Evolutionary conservation across 1,140 invertebrate genomes (phyloP), one percentile per base, ranked within the genome.

Genomic region (Diuraphis noxia): DNA sequence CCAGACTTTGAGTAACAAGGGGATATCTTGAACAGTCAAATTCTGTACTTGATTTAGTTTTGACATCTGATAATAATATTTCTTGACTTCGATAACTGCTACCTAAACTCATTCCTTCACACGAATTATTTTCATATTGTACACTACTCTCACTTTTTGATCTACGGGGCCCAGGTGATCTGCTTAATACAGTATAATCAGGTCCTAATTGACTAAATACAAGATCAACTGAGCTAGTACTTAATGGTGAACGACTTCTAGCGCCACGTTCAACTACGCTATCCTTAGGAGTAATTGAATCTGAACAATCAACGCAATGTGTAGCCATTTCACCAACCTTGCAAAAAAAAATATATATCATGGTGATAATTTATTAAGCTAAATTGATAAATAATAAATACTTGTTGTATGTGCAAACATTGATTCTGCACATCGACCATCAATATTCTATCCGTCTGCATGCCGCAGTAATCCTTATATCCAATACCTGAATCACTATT

Each of bases 401-500:
- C 92, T 84, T 94, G 93, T 93, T 94, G 93, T 88, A 94, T 93
- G 89, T 94, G 93, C 90, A 94, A 93, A 46, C 93, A 92, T 92
- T 94, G 93, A 92, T 94, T 94, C 77, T 96, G 96, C 93, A 97
- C 96, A 93, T 98, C 97, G 0, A 97, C 96, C 0, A 97, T 95
- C 82, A 97, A 94, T 92, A 98, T 98, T 87, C 96, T 94, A 94
- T 98, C 97, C 2, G 96, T 96, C 92, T 97, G 96, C 93, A 96
- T 96, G 72, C 96, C 95, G 93, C 96, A 96, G 92, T 99, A 97
- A 93, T 98, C 97, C 92, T 97, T 96, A 93, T 98, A 98, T 0
- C 98, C 98, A 91, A 99, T 98, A 0, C 98, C 98, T 34, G 98
- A 99, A 94, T 99, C 98, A 93, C 97, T 98, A 93, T 99, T 99